phyloP scores from a whole-genome alignment of 2,888 invertebrate genomes.

The Diadegma fenestrale region DNA sequence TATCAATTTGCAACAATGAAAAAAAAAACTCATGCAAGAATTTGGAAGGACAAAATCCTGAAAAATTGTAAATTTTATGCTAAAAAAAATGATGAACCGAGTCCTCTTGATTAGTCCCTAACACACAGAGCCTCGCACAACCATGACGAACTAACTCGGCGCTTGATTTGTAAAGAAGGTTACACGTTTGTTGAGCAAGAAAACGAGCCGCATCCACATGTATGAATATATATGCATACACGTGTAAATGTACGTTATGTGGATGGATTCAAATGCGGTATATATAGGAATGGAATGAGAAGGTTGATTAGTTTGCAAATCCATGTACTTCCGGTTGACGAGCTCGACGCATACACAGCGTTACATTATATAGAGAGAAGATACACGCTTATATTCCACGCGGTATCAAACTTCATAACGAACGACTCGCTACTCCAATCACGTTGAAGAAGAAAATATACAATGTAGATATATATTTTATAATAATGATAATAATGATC shows the following conservation, averaged over 20 bases:
- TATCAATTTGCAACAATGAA: neutral
- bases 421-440: conserved; percentile 48
- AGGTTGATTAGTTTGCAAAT: conserved; percentile 64
- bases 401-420: conserved; percentile 39
- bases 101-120: neutral
- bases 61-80: neutral
- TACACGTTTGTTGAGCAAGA: conserved; percentile 19
- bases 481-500: neutral
- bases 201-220: neutral
- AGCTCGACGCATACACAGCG: conserved; percentile 36
- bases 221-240: neutral
- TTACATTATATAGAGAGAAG: conserved; percentile 22
- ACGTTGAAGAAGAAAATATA: conserved; percentile 12
- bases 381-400: conserved; percentile 21
- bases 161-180: conserved; percentile 35
- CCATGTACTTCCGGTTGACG: conserved; percentile 60
- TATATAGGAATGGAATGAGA: conserved; percentile 30
- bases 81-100: neutral
- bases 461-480: neutral
- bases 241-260: neutral
- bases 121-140: neutral
- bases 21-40: neutral
- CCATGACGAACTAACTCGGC: conserved; percentile 19
- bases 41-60: neutral
- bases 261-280: conserved; percentile 5